A percentile compares a stretch with the other conserved stretches of the same genome.
Conservation (phyloP, 2,113 vertebrate species). For the Dasyornis broadbenti region DNA sequence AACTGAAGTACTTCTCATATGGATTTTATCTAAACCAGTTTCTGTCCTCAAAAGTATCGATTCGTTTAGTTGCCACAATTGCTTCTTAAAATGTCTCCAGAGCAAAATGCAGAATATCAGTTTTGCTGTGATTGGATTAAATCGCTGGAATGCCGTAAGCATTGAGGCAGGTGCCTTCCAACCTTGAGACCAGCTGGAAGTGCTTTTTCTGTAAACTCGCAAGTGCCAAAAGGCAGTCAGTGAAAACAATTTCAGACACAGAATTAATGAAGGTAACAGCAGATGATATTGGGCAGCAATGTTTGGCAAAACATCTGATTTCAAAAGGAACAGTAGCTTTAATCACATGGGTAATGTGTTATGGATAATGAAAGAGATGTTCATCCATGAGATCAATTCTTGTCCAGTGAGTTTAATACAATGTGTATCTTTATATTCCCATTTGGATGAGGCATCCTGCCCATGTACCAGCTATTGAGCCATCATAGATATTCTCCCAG, state of each 20-base stretch:
- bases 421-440: not conserved
- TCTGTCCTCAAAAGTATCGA: not conserved
- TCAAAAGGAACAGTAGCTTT: not conserved
- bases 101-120: not conserved
- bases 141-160: constrained; percentile 18
- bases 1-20: not conserved
- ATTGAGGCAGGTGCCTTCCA: constrained; percentile 1
- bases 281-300: not conserved
- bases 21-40: not conserved
- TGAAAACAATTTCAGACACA: constrained; percentile 31
- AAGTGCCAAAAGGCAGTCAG: constrained; percentile 40
- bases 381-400: not conserved
- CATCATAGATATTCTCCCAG: not conserved
- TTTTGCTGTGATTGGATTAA: not conserved
- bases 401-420: not conserved
- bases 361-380: not conserved
- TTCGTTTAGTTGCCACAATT: not conserved
- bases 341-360: not conserved
- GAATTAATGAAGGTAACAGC: constrained; percentile 24
- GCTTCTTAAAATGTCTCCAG: constrained; percentile 7
- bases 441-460: not conserved
- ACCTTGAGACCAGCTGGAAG: constrained; percentile 34
- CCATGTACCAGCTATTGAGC: not conserved
- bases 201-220: constrained; percentile 25
- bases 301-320: constrained; percentile 17